Evolutionary conservation across 2,797 vertebrate species (phyloP), one percentile per base, ranked within the genome.

Genomic region (Arctocebus calabarensis): DNA sequence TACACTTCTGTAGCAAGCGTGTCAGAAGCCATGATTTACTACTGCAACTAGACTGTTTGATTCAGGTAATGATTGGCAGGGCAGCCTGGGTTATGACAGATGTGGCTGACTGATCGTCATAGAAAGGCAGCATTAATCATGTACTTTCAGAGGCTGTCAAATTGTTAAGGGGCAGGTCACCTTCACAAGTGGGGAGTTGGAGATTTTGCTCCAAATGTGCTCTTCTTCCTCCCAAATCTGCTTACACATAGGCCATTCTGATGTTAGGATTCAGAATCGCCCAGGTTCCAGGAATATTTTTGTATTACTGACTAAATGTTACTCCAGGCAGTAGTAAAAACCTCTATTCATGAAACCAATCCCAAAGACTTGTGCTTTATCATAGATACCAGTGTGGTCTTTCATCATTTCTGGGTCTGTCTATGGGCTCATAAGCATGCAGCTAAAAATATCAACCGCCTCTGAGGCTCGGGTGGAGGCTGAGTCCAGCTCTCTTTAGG

Each of bases 21-120:
- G 89, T 95, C 95, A 95, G 89, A 92, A 97, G 83, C 52, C 12
- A 16, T 2, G 92, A 84, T 91, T 95, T 97, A 64, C 52, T 95
- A 91, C 57, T 97, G 37, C 16, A 48, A 97, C 79, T 87, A 95
- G 70, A 88, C 55, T 95, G 29, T 59, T 0, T 82, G 90, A 68
- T 97, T 23, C 25, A 73, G 61, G 74, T 81, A 84, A 81, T 84
- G 29, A 81, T 61, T 87, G 89, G n/a, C 82, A 43, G 55, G 55
- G 45, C 45, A 92, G 73, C 82, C 85, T 93, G 94, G 62, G 94
- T 91, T 59, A 62, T 95, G 87, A 81, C 87, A 93, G 94, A 97
- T 96, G 88, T 37, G 78, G 37, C 2, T 66, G 92, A 40, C 4
- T 96, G 84, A 92, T 94, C 73, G 25, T 45, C 61, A 84, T 95